A percentile compares a stretch with the other conserved stretches of the same genome.
phyloP scores from a whole-genome alignment of 2,888 invertebrate genomes.

The Polymixis lichenea region DNA sequence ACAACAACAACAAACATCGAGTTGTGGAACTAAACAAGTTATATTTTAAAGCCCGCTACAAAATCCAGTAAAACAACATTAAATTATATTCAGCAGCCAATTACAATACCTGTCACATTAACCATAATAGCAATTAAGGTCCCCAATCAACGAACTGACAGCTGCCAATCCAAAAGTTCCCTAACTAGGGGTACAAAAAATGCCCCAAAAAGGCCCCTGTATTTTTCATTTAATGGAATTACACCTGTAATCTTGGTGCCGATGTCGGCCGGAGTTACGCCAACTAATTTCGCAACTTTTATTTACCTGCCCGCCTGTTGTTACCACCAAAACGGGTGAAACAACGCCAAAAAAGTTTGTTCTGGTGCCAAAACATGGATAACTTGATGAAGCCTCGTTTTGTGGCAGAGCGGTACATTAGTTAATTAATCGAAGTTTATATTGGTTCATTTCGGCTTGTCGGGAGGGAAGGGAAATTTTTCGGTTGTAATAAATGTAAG shows the following conservation, averaged over 20 bases:
- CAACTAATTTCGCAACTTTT: slow-evolving; percentile 67
- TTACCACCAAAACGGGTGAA: slow-evolving; percentile 60
- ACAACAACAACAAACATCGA: neutral
- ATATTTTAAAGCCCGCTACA: neutral
- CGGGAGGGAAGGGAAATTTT: slow-evolving; percentile 28
- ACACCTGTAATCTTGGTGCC: slow-evolving; percentile 64
- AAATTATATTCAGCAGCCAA: slow-evolving; percentile 17
- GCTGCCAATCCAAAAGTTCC: slow-evolving; percentile 51
- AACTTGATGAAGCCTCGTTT: slow-evolving; percentile 62
- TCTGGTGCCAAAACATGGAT: slow-evolving; percentile 62
- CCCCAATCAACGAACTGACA: slow-evolving; percentile 54
- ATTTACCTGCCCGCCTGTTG: slow-evolving; percentile 64
- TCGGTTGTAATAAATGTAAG: slow-evolving; percentile 39
- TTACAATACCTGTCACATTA: slow-evolving; percentile 41
- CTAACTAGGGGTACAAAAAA: slow-evolving; percentile 35
- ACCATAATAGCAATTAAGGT: slow-evolving; percentile 47
- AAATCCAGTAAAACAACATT: neutral
- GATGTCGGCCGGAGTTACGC: slow-evolving; percentile 56
- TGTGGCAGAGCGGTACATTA: slow-evolving; percentile 60
- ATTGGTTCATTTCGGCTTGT: slow-evolving; percentile 56
- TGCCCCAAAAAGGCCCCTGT: slow-evolving; percentile 22
- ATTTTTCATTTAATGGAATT: slow-evolving; percentile 64
- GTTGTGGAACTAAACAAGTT: neutral
- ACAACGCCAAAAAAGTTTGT: slow-evolving; percentile 64
- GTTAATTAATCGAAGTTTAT: slow-evolving; percentile 65